Evolutionary conservation across 2,797 vertebrate genomes (phyloP), one percentile per base, ranked within the genome.

Genomic region (Epinephelus coioides): DNA sequence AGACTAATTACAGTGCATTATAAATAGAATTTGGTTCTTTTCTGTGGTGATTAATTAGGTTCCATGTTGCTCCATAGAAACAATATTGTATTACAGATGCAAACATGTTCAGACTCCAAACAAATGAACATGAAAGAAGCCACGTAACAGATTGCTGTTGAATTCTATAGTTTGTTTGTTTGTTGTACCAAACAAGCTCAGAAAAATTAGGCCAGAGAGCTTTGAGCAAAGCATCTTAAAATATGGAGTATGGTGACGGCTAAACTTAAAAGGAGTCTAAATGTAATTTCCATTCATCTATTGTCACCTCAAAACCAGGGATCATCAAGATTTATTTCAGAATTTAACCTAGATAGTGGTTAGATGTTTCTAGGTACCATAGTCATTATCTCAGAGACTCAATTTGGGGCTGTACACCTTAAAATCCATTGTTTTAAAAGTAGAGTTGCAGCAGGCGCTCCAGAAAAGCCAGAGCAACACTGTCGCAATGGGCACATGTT

Each of bases 11-110:
- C 72, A 81, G 27, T 64, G 63, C 57, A 80, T 79, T 83, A 90
- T 74, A 81, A 88, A 91, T 87, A 89, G 57, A 81, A 76, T 77
- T 47, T 6, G 40, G 56, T 70, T 85, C 6, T 76, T 76, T 82
- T 63, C 59, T 80, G 54, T 59, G 68, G 60, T 92, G 86, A 92
- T 90, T 92, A 88, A 91, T 92, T 87, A 75, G 76, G 46, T 75
- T 81, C 56, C 60, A 76, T 87, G 72, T 70, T 85, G 75, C 56
- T 60, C 59, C 46, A 69, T 61, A 51, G 55, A 84, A 85, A 87
- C 65, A 74, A 67, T 75, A 73, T 77, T 88, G 60, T 76, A 78
- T 59, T 84, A 74, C 73, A 82, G 27, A 78, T 80, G 77, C 62
- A 82, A 76, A 79, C 71, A 87, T 82, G 73, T 73, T 82, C 10